A percentile compares a stretch with the other conserved stretches of the same genome.
phyloP scores from a whole-genome alignment of 2,113 vertebrate genomes.

The Orycteropus afer region DNA sequence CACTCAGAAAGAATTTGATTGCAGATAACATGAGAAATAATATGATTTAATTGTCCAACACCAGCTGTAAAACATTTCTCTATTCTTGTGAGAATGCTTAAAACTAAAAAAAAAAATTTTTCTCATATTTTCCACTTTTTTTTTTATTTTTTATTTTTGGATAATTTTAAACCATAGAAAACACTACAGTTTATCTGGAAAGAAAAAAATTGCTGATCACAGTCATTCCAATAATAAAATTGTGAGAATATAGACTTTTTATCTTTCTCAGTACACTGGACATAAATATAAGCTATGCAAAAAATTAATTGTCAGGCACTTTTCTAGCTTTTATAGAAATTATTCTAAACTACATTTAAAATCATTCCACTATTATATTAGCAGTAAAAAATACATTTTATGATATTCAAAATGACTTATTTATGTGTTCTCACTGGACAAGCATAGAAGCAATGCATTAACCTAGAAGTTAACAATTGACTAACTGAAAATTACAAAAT shows the following conservation, averaged over 20 bases:
- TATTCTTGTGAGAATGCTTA: neutral
- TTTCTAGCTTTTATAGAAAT: conserved; percentile 5
- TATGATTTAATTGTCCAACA: conserved; percentile 20
- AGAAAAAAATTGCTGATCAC: neutral
- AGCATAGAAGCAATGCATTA: neutral
- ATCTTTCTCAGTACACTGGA: neutral
- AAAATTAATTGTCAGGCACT: neutral
- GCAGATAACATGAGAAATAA: conserved; percentile 46
- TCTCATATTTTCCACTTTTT: neutral
- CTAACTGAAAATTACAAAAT: conserved; percentile 1
- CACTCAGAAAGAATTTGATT: conserved; percentile 35
- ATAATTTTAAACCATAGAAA: conserved; percentile 8
- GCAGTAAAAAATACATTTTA: conserved; percentile 19
- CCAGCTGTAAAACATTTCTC: neutral
- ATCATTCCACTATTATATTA: neutral
- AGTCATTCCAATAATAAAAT: neutral
- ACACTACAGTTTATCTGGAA: neutral
- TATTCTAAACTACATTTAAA: conserved; percentile 25
- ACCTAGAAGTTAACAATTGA: neutral
- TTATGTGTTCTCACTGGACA: neutral
- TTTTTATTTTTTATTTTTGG: too few relatives aligned
- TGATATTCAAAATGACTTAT: neutral
- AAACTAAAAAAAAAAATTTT: too few relatives aligned
- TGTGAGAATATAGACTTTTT: neutral
- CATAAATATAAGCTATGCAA: neutral